These are phyloP conservation scores for Drosophila tropicalis DNA, from an alignment of 1,140 invertebrate species.

Conservation along the genomic window DNA sequence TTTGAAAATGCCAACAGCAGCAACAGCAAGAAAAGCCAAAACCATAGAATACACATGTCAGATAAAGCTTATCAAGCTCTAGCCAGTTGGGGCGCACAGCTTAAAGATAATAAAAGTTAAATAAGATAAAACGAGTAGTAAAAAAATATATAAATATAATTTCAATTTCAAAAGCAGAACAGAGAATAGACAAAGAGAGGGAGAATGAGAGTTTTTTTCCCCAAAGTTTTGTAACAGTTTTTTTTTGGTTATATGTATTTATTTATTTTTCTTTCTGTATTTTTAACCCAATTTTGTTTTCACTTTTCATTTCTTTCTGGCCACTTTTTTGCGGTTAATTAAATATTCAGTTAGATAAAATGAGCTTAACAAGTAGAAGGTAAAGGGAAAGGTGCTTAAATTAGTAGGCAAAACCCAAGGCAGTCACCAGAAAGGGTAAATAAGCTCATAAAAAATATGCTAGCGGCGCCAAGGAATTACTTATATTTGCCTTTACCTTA, in stretches of 20 bases:
- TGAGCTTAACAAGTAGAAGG: constrained; percentile 48
- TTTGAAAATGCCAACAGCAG: constrained; percentile 68
- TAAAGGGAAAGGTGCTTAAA: constrained; percentile 14
- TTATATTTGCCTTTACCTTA: constrained; percentile 63
- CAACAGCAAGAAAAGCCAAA: constrained; percentile 24
- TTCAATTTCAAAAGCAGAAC: constrained; percentile 20
- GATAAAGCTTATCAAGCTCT: constrained; percentile 64
- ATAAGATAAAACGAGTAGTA: constrained; percentile 59
- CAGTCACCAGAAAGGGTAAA: constrained; percentile 57
- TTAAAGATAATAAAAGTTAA: constrained; percentile 72
- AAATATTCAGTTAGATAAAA: constrained; percentile 77
- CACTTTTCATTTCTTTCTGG: constrained; percentile 34
- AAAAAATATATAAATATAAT: not conserved
- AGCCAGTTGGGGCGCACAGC: constrained; percentile 24
- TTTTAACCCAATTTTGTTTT: constrained; percentile 59
- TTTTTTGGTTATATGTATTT: not conserved
- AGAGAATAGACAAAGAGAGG: not conserved
- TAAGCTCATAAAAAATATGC: constrained; percentile 80
- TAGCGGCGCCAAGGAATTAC: constrained; percentile 67
- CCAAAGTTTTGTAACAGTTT: constrained; percentile 26
- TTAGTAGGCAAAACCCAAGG: constrained; percentile 12
- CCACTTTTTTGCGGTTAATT: constrained; percentile 69
- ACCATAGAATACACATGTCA: constrained; percentile 62
- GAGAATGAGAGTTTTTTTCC: constrained; percentile 36
- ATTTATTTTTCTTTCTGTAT: constrained; percentile 3